Percentiles rank a stretch among this genome's conserved stretches.
Conservation (phyloP, 2,113 vertebrate genomes). For the Lanius collurio region DNA sequence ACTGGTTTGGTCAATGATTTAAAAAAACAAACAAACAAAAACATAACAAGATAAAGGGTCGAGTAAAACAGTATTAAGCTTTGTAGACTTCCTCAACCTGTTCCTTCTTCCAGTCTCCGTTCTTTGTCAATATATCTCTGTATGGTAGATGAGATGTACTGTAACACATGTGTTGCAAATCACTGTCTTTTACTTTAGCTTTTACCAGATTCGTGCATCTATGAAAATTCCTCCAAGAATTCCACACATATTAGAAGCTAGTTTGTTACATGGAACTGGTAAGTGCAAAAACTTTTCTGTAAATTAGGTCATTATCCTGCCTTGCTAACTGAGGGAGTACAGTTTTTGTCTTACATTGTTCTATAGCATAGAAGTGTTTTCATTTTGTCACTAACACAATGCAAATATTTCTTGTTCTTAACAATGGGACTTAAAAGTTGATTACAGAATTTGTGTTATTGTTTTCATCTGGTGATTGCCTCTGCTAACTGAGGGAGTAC, state of each 20-base stretch:
- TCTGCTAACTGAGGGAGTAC: background rate
- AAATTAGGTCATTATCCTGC: background rate
- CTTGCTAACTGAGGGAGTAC: background rate
- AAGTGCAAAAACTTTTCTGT: constrained; percentile 54
- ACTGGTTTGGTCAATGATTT: background rate
- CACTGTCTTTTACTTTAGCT: constrained; percentile 76
- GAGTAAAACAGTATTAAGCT: background rate
- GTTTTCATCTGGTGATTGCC: background rate
- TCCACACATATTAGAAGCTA: constrained; percentile 94
- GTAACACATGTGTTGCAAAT: background rate
- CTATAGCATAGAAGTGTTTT: background rate
- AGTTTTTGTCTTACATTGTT: background rate
- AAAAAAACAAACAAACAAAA: background rate
- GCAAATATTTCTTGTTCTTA: background rate
- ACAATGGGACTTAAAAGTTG: background rate
- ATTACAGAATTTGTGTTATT: background rate
- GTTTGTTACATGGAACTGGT: constrained; percentile 88
- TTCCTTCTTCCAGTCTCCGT: background rate
- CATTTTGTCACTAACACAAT: background rate
- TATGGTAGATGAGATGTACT: background rate
- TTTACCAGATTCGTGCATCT: constrained; percentile 93
- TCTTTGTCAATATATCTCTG: background rate
- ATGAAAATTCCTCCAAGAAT: constrained; percentile 93
- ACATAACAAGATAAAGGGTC: background rate
- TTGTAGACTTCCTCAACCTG: background rate